A percentile compares a stretch with the other conserved stretches of the same genome.
Conservation (phyloP, 37 sponge, comb jelly and placozoan species). For the Petrosia ficiformis region DNA sequence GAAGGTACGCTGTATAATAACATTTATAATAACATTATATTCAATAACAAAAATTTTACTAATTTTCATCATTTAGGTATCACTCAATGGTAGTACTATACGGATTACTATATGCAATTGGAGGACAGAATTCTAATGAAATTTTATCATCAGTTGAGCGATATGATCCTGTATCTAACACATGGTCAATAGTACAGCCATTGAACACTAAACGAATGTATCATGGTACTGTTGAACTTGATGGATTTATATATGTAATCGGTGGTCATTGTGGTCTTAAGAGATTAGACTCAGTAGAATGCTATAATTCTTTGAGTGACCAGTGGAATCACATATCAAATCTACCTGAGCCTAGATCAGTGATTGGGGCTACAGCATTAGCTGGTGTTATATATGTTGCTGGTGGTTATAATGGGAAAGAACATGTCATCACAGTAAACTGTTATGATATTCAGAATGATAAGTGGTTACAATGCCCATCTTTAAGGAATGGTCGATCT, state of each 20-base stretch:
- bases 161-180: constrained; percentile 41
- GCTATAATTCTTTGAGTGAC: constrained; percentile 28
- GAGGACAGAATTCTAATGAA: constrained; percentile 28
- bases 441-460: constrained; percentile 38
- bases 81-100: constrained; percentile 23
- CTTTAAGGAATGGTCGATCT: constrained; percentile 25
- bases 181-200: constrained; percentile 22
- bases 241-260: constrained; percentile 25
- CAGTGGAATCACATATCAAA: constrained; percentile 18
- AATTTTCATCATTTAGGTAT: constrained; percentile 27
- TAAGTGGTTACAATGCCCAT: constrained; percentile 26
- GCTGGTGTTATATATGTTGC: constrained; percentile 47
- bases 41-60: not conserved
- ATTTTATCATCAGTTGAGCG: constrained; percentile 35
- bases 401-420: constrained; percentile 41
- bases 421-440: constrained; percentile 38
- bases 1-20: constrained; percentile 25
- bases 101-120: constrained; percentile 51
- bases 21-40: not conserved
- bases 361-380: constrained; percentile 37
- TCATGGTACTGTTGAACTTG: constrained; percentile 30
- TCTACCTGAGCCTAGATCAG: constrained; percentile 45
- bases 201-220: constrained; percentile 43
- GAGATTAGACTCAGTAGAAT: constrained; percentile 33
- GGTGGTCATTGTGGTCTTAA: constrained; percentile 57